Base-by-base conservation (phyloP, 2,113 vertebrate genomes). In the Grammomys surdaster region DNA sequence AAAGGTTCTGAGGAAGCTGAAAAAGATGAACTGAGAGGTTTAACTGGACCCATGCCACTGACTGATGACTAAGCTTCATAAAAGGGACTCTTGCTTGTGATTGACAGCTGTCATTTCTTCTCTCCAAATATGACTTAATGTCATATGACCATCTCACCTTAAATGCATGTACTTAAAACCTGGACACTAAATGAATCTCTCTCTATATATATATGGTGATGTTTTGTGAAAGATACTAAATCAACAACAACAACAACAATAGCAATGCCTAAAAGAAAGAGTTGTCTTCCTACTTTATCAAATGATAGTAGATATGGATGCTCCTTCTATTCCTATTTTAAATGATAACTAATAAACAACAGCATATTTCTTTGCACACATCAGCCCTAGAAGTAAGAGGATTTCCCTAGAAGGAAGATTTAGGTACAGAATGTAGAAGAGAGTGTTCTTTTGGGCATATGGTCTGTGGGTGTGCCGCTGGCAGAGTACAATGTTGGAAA, bases 391-490 rank as follows among this genome's bases (percentile, higher is more conserved):
- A 70, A 93, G 36, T 11, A 48, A 73, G 60, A 94, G 72, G 43
- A 36, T 46, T 78, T 84, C 63, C 24, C 54, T 63, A 51, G 51
- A 89, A 43, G 69, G 54, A 88, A 89, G 58, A 84, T 76, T 77
- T 40, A 88, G 87, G 69, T 69, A 36, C 33, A 24, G 46, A 77
- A 90, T 5, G 54, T 33, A 88, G 84, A 94, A 85, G 80, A 84
- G 77, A 91, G n/a, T 80, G 84, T 97, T 97, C 93, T 1, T 0
- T 56, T n/a, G 76, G 73, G 82, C 95, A 94, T 96, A 67, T 85
- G 93, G 51, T 96, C 72, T 93, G 95, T 93, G 96, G 92, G 90
- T 20, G 87, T 76, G 56, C 28, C 90, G 7, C 43, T 85, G 75
- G 90, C 76, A 69, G 65, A 90, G 75, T 3, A 3, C 24, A 58